phyloP scores from a whole-genome alignment of 2,888 invertebrate genomes.

The Brenthis hecate region DNA sequence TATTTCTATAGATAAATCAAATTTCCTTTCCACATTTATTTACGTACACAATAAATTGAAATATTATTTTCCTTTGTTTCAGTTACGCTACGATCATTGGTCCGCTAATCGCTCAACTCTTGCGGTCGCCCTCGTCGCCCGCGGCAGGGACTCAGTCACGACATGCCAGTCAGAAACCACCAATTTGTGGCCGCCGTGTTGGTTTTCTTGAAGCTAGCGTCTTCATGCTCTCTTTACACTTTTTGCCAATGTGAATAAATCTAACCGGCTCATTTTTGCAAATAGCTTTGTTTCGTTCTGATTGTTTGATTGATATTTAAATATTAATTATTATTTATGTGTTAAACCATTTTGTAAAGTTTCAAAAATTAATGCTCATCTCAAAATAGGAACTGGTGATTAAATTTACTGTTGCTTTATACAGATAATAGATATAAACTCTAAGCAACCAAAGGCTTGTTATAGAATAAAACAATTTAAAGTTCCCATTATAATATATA shows the following conservation, averaged over 20 bases:
- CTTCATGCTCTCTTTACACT: slow-evolving; percentile 77
- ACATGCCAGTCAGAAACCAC: slow-evolving; percentile 75
- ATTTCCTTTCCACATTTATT: not conserved
- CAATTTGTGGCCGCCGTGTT: slow-evolving; percentile 81
- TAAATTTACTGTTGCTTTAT: no score
- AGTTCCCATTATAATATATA: not conserved
- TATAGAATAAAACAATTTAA: no score
- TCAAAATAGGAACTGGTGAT: no score
- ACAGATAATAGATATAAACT: no score
- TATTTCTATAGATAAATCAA: no score
- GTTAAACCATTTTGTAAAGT: no score
- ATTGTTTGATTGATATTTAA: slow-evolving; percentile 19
- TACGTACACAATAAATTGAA: not conserved
- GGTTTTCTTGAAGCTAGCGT: slow-evolving; percentile 79
- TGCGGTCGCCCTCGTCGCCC: slow-evolving; percentile 57
- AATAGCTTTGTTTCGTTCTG: slow-evolving; percentile 14
- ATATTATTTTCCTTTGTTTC: not conserved
- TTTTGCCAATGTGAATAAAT: slow-evolving; percentile 54
- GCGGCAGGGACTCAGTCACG: slow-evolving; percentile 73
- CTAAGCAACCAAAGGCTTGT: no score
- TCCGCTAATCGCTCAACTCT: slow-evolving; percentile 31
- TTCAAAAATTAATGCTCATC: no score
- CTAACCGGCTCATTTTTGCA: slow-evolving; percentile 44
- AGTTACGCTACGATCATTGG: slow-evolving; percentile 50
- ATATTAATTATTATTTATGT: not conserved